Percentiles rank a stretch among this genome's conserved stretches.
phyloP scores from a whole-genome alignment of 2,888 invertebrate genomes.

The Noctua janthina region DNA sequence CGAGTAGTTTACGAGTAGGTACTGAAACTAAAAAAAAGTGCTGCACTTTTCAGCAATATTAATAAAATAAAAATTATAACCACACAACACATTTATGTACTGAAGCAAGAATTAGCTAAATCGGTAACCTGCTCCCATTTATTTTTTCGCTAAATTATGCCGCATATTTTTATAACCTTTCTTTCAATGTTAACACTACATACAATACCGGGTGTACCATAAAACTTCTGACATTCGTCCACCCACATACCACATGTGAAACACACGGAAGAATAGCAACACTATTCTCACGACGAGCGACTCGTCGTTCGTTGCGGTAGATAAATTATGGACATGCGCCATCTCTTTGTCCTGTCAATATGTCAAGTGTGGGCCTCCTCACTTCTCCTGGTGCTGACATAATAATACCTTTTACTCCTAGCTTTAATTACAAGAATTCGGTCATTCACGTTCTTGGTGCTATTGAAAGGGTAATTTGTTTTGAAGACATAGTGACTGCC shows the following conservation, averaged over 20 bases:
- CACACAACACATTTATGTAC: background rate
- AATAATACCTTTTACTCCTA: constrained; percentile 75
- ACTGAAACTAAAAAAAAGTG: background rate
- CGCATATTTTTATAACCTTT: background rate
- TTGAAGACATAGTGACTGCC: background rate
- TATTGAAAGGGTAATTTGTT: constrained; percentile 52
- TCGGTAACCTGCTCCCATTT: background rate
- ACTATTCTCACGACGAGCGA: constrained; percentile 73
- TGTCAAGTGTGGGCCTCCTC: constrained; percentile 81
- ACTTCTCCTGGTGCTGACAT: constrained; percentile 81
- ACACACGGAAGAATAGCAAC: constrained; percentile 74
- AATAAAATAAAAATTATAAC: background rate
- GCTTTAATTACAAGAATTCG: constrained; percentile 62
- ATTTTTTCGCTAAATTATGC: background rate
- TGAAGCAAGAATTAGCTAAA: background rate
- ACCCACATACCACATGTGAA: constrained; percentile 55
- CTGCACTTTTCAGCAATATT: background rate
- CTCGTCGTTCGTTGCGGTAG: constrained; percentile 73
- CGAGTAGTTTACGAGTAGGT: background rate
- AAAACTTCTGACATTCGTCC: constrained; percentile 48
- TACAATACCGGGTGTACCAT: constrained; percentile 32
- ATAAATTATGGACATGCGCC: constrained; percentile 82
- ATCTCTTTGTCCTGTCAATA: constrained; percentile 89
- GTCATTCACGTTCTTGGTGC: constrained; percentile 53
- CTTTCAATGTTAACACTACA: constrained; percentile 19